A percentile compares a stretch with the other conserved stretches of the same genome.
Conservation (phyloP, 1,140 invertebrate genomes). For the Patella vulgata region DNA sequence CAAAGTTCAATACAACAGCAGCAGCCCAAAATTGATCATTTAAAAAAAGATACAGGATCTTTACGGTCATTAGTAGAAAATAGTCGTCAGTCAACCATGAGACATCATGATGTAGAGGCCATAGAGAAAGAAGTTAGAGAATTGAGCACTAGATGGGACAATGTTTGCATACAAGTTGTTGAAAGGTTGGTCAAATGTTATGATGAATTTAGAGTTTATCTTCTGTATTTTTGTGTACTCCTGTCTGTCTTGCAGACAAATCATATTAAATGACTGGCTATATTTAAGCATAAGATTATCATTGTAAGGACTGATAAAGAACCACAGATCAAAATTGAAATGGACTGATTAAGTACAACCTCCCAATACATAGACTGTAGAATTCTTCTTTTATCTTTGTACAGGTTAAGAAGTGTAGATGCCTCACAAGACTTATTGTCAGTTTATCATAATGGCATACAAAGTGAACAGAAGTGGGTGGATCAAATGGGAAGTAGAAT, state of each 20-base stretch:
- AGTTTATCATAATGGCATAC: slow-evolving; percentile 85
- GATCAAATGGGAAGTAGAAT: slow-evolving; percentile 80
- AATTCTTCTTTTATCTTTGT: too few species aligned
- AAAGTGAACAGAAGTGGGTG: slow-evolving; percentile 88
- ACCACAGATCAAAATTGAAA: too few species aligned
- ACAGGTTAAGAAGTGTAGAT: slow-evolving; percentile 85
- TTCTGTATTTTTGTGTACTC: too few species aligned
- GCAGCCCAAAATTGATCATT: slow-evolving; percentile 76
- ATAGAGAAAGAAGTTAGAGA: slow-evolving; percentile 93
- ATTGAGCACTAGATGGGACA: slow-evolving; percentile 89
- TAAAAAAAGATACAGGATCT: slow-evolving; percentile 89
- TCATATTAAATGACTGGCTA: too few species aligned
- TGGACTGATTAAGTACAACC: too few species aligned
- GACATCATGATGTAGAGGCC: slow-evolving; percentile 85
- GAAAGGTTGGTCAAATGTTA: slow-evolving; percentile 75
- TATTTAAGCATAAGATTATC: too few species aligned
- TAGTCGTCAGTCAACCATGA: slow-evolving; percentile 75
- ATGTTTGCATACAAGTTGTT: slow-evolving; percentile 87
- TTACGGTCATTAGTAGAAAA: slow-evolving; percentile 86
- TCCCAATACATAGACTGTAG: too few species aligned
- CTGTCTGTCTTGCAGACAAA: too few species aligned
- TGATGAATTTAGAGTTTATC: too few species aligned
- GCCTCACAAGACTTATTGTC: slow-evolving; percentile 85
- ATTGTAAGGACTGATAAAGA: too few species aligned
- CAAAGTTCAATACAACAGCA: slow-evolving; percentile 75